Evolutionary conservation across 2,888 invertebrate species (phyloP).

Genomic region (Cheilosia vulpina): DNA sequence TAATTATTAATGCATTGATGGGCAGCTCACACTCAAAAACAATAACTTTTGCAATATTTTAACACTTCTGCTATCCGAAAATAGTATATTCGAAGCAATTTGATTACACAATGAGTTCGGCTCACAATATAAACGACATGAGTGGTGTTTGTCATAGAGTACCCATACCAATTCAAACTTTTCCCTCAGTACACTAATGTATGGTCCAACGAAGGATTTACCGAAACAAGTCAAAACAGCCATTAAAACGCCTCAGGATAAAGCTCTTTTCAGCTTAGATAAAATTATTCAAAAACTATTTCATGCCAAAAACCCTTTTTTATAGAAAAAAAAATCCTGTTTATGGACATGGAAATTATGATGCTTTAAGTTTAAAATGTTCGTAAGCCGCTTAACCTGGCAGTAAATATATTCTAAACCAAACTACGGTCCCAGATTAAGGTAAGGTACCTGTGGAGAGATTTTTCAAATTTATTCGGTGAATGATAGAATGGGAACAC

Average conservation of each 20-base stretch:
- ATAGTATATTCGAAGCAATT: no score
- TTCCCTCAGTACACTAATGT: not conserved
- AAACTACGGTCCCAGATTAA: slow-evolving; percentile 32
- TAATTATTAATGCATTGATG: no score
- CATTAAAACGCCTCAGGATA: slow-evolving; percentile 16
- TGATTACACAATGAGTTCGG: no score
- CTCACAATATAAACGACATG: no score
- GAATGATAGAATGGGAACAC: slow-evolving; percentile 30
- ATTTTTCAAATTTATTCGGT: slow-evolving; percentile 30
- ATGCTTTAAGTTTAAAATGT: slow-evolving; percentile 30
- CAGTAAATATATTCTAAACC: slow-evolving; percentile 50
- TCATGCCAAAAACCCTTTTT: slow-evolving; percentile 12
- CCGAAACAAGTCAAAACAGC: slow-evolving; percentile 20
- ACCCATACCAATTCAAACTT: not conserved
- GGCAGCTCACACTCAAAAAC: no score
- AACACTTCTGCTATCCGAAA: no score
- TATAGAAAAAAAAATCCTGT: slow-evolving; percentile 9
- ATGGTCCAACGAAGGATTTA: slow-evolving; percentile 1
- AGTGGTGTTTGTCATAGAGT: no score
- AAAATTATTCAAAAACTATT: slow-evolving; percentile 32
- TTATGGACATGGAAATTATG: slow-evolving; percentile 49
- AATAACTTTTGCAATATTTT: no score
- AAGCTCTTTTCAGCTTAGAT: slow-evolving; percentile 7
- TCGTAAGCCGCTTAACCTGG: slow-evolving; percentile 33
- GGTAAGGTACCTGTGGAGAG: slow-evolving; percentile 37